Evolutionary conservation across 2,113 vertebrate genomes (phyloP).

Genomic region (Micromys minutus): DNA sequence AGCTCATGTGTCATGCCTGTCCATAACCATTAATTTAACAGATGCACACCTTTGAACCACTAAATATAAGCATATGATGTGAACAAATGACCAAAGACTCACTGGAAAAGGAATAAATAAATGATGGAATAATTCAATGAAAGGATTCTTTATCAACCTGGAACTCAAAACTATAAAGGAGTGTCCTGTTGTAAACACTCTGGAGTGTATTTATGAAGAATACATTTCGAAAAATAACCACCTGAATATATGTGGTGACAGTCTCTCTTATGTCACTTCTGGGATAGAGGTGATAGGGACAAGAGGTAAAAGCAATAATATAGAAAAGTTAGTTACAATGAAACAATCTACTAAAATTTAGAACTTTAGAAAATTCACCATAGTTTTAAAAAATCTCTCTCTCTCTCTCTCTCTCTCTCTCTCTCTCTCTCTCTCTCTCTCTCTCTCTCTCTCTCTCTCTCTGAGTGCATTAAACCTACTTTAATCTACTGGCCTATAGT

Average conservation of each 20-base stretch:
- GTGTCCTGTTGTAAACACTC: not conserved
- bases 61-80: not conserved
- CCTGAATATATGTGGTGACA: not conserved
- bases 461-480: not conserved
- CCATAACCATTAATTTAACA: conserved; percentile 45
- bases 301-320: not conserved
- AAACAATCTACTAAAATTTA: not conserved
- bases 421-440: too few species aligned
- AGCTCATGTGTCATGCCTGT: not conserved
- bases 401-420: too few species aligned
- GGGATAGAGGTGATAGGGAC: not conserved
- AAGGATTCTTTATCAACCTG: not conserved
- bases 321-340: not conserved
- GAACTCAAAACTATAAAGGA: conserved; percentile 18
- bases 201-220: conserved; percentile 3
- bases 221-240: not conserved
- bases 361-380: not conserved
- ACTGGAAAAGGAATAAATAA: not conserved
- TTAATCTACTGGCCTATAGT: conserved; percentile 35
- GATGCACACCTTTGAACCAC: conserved; percentile 4
- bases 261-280: not conserved
- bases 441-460: too few species aligned
- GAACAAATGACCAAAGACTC: not conserved
- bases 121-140: conserved; percentile 10
- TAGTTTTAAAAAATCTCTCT: too few species aligned